Conservation (phyloP, 2,797 vertebrate genomes). For the Periparus ater region DNA sequence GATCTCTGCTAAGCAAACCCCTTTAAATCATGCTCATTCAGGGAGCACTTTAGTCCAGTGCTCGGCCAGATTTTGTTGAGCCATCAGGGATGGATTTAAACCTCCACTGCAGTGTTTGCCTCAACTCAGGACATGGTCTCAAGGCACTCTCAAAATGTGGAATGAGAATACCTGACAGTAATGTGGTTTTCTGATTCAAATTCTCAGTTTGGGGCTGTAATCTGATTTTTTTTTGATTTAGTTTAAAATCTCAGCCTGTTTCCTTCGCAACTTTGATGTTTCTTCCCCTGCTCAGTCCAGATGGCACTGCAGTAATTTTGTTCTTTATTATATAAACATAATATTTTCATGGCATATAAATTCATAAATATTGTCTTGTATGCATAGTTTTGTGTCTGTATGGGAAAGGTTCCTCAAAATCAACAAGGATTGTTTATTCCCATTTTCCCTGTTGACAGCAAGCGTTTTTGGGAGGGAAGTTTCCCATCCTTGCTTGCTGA, state of each 20-base stretch:
- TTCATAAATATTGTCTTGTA: neutral
- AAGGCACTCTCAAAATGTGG: neutral
- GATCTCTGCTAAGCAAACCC: neutral
- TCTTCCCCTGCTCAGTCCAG: neutral
- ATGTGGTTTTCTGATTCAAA: neutral
- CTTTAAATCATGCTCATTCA: neutral
- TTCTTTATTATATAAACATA: neutral
- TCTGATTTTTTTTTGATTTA: neutral
- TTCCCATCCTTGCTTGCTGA: neutral
- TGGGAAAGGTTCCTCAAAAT: neutral
- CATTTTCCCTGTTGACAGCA: neutral
- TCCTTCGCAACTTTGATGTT: neutral
- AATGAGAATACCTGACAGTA: neutral
- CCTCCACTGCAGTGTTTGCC: neutral
- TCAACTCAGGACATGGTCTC: neutral
- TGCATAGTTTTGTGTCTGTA: neutral
- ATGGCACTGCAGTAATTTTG: neutral
- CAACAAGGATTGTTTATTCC: neutral
- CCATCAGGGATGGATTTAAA: neutral
- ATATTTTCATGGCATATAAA: neutral
- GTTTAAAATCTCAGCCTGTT: neutral
- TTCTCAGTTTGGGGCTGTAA: neutral
- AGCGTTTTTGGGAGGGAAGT: neutral
- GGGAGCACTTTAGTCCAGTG: neutral
- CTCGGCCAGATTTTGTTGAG: neutral